Evolutionary conservation across 2,888 invertebrate genomes (phyloP), one percentile per base, ranked within the genome.

Genomic region (Elgonia sp.): DNA sequence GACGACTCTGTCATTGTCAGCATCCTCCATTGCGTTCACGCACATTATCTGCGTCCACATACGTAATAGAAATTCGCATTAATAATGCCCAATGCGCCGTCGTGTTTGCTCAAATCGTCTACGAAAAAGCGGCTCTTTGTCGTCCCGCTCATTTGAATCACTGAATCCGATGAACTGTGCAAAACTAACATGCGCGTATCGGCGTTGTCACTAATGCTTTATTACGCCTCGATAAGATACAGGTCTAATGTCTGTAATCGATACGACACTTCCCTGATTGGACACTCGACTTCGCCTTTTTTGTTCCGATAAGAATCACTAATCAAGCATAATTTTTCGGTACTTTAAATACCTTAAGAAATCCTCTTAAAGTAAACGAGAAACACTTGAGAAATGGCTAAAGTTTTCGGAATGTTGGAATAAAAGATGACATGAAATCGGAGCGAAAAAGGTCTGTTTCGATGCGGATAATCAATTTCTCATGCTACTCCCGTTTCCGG

Each of bases 1-100:
- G 80, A 84, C 80, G 76, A 87, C 84, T 81, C 37, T 81, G 39
- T 87, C 87, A 63, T 76, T 87, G 18, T 87, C 84, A 50, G 40
- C 5, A 53, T 84, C 62, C 67, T 84, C 85, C 85, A 85, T 80
- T 18, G 69, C 42, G 40, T 57, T 39, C 20, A 50, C 29, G 40
- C 80, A 85, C 85, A 85, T 85, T 69, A 86, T 86, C 50, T 21
- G 20, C 18, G 50, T 46, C 40, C 62, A 46, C 42, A 37, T 46
- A 18, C 39, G 63, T 46, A 62, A 50, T 46, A 67, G 7, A 69
- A 73, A 20, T 14, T 57, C 14, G 50, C 55, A 60, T 79, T 39
- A 73, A 69, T 50, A 80, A 80, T 55, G 63, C 60, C 18, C 62
- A 67, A 18, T 42, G 42, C 14, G 42, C 63, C 21, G 29, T 37